Base-by-base conservation (phyloP, 2,888 invertebrate species). In the Sclerodermus sp. region DNA sequence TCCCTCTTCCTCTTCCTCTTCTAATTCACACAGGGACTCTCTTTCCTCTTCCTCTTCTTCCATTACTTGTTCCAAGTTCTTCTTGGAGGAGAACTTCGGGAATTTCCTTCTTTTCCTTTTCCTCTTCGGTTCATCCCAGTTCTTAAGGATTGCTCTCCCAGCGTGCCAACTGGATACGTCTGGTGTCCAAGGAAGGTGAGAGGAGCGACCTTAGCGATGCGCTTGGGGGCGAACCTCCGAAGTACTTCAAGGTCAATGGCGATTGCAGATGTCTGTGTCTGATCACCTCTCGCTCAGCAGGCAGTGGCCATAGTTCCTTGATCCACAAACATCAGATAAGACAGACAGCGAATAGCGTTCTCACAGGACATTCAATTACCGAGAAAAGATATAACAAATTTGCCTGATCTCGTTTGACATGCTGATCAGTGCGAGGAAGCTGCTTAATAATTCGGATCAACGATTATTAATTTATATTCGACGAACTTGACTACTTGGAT, bases 221-320 rank as follows among this genome's bases (percentile, higher is more conserved):
- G 68, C 80, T 77, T 60, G 83, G 82, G 54, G 81, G 81, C 65
- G 80, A 81, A 66, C 79, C 79, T 69, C 80, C 80, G 59, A 78
- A 78, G 74, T 82, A 82, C 70, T 81, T 82, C 69, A 80, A 78
- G 63, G 84, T 84, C 78, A 84, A 74, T 64, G 85, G 85, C 73
- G 85, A 85, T 79, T 85, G 85, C 75, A 85, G 80, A 79, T 86
- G 86, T 76, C 83, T 82, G 79, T 86, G 86, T 78, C 81, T 82
- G 73, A 85, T 86, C 77, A 85, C 84, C 82, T 88, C 85, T 73
- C 85, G 82, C 83, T 85, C 85, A 77, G 82, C 82, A 82, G 84
- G 82, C 73, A 82, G 77, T 74, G 82, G 82, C 82, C 83, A 83
- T 67, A 83, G 79, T 77, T 84, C 84, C 84, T 84, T 68, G 42